A percentile compares a stretch with the other conserved stretches of the same genome.
These are phyloP conservation scores for Lacanobia wlatinum DNA, from an alignment of 2,888 invertebrate species.

Conservation along the genomic window DNA sequence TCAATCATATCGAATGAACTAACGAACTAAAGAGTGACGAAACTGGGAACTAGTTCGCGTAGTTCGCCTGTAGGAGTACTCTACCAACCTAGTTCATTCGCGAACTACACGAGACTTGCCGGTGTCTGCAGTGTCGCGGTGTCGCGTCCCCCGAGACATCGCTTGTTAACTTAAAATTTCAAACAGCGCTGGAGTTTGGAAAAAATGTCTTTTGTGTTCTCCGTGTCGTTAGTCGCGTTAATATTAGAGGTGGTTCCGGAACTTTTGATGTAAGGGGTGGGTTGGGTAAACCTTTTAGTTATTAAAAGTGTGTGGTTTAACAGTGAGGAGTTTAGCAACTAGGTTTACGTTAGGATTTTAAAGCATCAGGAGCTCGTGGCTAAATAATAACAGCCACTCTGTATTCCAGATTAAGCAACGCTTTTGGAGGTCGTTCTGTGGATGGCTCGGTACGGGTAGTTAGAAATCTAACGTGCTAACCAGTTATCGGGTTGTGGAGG, in stretches of 20 bases:
- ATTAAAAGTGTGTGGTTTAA: background rate
- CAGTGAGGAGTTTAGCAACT: background rate
- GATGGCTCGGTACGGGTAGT: too few relatives aligned
- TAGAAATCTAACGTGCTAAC: too few relatives aligned
- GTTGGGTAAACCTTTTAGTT: constrained; percentile 9
- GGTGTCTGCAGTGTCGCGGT: constrained; percentile 40
- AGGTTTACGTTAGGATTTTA: background rate
- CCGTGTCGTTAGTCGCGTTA: constrained; percentile 23
- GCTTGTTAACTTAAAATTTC: constrained; percentile 53
- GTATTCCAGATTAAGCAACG: background rate
- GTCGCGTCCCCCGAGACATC: constrained; percentile 39
- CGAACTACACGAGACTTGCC: background rate
- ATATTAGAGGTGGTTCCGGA: constrained; percentile 34
- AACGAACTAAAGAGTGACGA: too few relatives aligned
- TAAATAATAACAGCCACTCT: background rate
- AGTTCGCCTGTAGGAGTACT: too few relatives aligned
- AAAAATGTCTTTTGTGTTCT: constrained; percentile 33
- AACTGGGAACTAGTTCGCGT: too few relatives aligned
- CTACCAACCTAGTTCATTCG: too few relatives aligned
- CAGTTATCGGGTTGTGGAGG: too few relatives aligned
- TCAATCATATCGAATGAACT: too few relatives aligned
- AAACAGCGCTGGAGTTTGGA: constrained; percentile 30
- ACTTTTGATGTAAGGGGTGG: too few relatives aligned
- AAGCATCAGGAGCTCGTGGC: background rate
- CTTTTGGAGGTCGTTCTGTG: too few relatives aligned